phyloP scores from a whole-genome alignment of 2,797 vertebrate genomes.

The Cryptoblepharus egeriae region DNA sequence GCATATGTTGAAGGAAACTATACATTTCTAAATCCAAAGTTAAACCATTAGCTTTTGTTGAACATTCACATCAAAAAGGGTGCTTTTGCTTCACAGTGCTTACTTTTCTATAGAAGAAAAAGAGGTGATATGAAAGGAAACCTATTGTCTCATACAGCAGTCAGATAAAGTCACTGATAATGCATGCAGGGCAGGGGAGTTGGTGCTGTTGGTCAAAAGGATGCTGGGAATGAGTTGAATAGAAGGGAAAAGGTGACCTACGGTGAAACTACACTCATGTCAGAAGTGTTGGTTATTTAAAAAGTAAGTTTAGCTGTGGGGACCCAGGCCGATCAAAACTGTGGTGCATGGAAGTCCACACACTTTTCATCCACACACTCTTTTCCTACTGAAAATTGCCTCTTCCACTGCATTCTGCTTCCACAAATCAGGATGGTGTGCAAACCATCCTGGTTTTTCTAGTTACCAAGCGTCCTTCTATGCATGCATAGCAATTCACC shows the following conservation, averaged over 20 bases:
- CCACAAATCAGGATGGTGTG: no score
- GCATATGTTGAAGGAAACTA: background rate
- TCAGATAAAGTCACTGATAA: background rate
- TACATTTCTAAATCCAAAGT: constrained; percentile 8
- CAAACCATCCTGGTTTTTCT: no score
- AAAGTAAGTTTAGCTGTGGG: no score
- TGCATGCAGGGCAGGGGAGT: background rate
- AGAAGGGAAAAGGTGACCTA: background rate
- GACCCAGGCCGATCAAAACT: no score
- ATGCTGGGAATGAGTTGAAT: background rate
- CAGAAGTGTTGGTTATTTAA: no score
- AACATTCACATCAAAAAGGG: constrained; percentile 1
- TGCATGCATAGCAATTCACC: background rate
- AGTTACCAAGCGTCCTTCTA: background rate
- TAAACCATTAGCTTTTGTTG: background rate
- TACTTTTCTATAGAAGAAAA: constrained; percentile 1
- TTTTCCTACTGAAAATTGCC: no score
- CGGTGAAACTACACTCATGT: no score
- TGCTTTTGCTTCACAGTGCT: background rate
- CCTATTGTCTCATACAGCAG: background rate
- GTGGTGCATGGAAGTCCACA: no score
- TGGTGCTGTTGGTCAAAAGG: background rate
- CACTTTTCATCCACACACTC: no score
- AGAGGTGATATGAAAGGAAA: constrained; percentile 13
- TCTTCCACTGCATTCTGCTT: no score